Conservation (phyloP, 1,140 invertebrate species). For the Aphis craccivora region DNA sequence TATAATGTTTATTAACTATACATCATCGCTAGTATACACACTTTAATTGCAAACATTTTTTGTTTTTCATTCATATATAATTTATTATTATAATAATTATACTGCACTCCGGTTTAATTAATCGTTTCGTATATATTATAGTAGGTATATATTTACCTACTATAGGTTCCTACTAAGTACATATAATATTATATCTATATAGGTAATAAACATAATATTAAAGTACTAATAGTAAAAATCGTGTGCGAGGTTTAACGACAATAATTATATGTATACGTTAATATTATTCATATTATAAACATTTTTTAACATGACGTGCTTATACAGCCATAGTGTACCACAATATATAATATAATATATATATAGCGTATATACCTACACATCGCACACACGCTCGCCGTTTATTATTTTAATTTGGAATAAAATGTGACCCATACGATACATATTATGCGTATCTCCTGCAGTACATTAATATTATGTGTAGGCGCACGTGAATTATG, state of each 20-base stretch:
- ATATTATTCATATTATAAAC: neutral
- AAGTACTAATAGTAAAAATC: neutral
- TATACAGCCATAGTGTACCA: too few species aligned
- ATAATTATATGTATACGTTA: neutral
- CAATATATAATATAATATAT: too few species aligned
- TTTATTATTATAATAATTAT: neutral
- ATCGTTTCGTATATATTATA: neutral
- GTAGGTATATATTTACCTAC: neutral
- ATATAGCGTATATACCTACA: neutral
- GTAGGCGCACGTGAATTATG: neutral
- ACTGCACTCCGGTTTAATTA: neutral
- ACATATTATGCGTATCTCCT: neutral
- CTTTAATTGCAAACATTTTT: neutral
- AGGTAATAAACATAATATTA: neutral
- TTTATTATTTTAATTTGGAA: too few species aligned
- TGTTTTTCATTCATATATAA: neutral
- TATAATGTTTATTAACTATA: conserved; percentile 7
- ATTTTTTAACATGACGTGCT: neutral
- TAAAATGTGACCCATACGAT: neutral
- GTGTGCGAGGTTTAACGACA: neutral
- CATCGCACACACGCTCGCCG: too few species aligned
- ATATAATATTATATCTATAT: neutral
- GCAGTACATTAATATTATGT: neutral
- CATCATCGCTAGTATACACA: neutral
- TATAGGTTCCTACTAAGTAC: neutral